phyloP scores from a whole-genome alignment of 2,113 vertebrate species.

The Edolisoma coerulescens region DNA sequence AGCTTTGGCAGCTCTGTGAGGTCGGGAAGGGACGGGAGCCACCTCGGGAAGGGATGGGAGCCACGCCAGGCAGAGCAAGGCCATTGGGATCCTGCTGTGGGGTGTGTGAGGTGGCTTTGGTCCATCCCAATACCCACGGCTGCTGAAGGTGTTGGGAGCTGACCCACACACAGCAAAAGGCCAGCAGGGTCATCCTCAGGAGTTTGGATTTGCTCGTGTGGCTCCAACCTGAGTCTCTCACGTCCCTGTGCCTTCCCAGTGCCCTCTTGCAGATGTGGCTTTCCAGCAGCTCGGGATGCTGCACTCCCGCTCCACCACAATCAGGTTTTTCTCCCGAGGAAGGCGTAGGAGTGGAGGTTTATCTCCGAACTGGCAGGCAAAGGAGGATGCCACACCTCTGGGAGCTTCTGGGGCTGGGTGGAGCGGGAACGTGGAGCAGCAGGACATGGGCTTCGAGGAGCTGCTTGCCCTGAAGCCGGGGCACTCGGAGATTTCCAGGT shows the following conservation, averaged over 20 bases:
- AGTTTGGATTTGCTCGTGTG: background rate
- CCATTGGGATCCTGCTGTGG: rapidly evolving
- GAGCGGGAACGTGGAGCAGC: background rate
- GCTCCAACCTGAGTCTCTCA: background rate
- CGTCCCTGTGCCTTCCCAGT: background rate
- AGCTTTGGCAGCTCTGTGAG: background rate
- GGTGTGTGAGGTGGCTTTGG: background rate
- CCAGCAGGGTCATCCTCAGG: background rate
- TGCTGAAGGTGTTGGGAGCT: background rate
- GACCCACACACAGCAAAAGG: background rate
- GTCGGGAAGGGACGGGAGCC: background rate
- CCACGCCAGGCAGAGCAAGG: background rate
- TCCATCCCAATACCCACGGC: background rate
- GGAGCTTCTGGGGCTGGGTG: background rate
- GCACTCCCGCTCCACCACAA: rapidly evolving
- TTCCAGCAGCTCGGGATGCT: rapidly evolving
- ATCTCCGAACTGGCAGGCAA: background rate
- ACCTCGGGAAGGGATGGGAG: background rate
- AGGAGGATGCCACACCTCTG: conserved; percentile 22
- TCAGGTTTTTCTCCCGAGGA: background rate
- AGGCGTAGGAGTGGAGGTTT: background rate
- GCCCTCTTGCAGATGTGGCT: background rate
- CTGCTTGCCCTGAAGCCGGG: background rate
- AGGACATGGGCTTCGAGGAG: background rate
- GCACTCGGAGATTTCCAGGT: background rate